Evolutionary conservation across 1,140 invertebrate genomes (phyloP).

Genomic region (Pristionchus pacificus): DNA sequence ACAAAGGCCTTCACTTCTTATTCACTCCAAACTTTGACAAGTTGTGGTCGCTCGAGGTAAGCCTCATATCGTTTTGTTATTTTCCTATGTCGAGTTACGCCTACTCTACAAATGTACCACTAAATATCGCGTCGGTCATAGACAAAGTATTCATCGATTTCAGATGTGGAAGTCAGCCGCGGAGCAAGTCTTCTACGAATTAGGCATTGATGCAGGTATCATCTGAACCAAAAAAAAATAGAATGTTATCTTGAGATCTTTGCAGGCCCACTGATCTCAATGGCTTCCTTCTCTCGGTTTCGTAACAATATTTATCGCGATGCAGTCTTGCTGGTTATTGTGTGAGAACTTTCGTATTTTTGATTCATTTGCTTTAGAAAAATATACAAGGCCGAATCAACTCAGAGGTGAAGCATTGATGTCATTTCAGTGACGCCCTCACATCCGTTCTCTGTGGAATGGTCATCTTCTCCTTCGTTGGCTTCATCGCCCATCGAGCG

Average conservation of each 20-base stretch:
- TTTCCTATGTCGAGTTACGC: too few relatives aligned
- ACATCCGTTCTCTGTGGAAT: constrained; percentile 52
- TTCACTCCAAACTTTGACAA: constrained; percentile 41
- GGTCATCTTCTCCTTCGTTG: constrained; percentile 55
- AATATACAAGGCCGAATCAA: too few relatives aligned
- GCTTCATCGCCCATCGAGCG: constrained; percentile 45
- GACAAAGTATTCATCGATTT: constrained; percentile 7
- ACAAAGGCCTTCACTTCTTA: constrained; percentile 38
- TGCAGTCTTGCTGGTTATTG: constrained; percentile 41
- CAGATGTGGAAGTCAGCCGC: constrained; percentile 54
- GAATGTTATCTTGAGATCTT: too few relatives aligned
- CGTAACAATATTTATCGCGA: constrained; percentile 54
- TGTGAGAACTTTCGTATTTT: constrained; percentile 26
- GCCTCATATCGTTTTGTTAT: background rate
- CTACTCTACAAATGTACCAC: too few relatives aligned
- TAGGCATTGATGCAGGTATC: constrained; percentile 54
- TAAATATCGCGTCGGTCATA: too few relatives aligned
- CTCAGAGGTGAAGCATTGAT: too few relatives aligned
- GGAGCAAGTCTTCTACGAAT: constrained; percentile 53
- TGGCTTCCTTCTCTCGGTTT: constrained; percentile 51
- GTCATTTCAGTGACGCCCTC: constrained; percentile 44
- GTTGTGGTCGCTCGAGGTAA: constrained; percentile 42
- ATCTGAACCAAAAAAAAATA: too few relatives aligned
- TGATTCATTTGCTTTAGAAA: too few relatives aligned
- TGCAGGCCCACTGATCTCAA: constrained; percentile 52